Conservation (phyloP, 2,113 vertebrate genomes). For the Tragelaphus imberbis region DNA sequence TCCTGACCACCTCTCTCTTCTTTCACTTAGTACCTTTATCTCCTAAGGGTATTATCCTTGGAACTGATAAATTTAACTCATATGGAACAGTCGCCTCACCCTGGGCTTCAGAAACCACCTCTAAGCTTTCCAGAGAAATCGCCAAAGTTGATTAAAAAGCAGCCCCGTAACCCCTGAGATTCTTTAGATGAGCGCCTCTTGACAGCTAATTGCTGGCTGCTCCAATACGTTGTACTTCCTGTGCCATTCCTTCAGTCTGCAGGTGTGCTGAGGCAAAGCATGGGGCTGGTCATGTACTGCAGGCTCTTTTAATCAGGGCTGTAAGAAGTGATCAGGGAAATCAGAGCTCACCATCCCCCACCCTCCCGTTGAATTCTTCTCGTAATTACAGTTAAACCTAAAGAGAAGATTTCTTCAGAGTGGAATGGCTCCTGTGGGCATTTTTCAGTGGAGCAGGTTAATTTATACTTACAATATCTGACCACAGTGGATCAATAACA, state of each 20-base stretch:
- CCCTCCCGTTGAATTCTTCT: neutral
- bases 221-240: neutral
- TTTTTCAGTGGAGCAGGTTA: conserved; percentile 52
- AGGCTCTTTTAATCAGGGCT: neutral
- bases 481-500: conserved; percentile 57
- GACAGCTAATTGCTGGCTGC: conserved; percentile 31
- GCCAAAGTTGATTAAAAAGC: neutral
- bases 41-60: neutral
- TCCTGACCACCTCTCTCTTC: neutral
- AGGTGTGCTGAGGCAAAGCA: neutral
- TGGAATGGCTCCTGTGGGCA: conserved; percentile 19
- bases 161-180: neutral
- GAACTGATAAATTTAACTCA: neutral
- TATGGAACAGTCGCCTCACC: neutral
- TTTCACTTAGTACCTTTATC: conserved; percentile 46
- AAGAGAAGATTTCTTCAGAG: conserved; percentile 51
- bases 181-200: neutral
- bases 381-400: conserved; percentile 47
- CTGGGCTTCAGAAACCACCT: neutral
- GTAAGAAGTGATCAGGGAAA: neutral
- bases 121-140: neutral
- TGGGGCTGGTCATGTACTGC: neutral
- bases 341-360: neutral
- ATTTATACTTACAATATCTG: conserved; percentile 41
- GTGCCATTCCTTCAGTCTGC: neutral